Percentiles rank a stretch among this genome's conserved stretches.
phyloP scores from a whole-genome alignment of 2,113 vertebrate genomes.

The Crypturellus undulatus region DNA sequence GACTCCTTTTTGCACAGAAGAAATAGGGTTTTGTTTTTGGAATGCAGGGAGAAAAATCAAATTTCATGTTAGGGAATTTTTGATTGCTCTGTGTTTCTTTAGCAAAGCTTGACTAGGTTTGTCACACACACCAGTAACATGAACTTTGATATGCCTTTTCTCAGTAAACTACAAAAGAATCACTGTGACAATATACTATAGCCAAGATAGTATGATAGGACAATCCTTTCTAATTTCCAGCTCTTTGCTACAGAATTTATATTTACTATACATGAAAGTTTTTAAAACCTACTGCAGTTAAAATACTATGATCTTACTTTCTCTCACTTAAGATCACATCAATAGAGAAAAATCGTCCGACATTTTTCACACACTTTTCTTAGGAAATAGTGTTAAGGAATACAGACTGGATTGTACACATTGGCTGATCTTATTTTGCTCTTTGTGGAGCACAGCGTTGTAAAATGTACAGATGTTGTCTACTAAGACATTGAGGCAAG shows the following conservation, averaged over 20 bases:
- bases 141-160: background rate
- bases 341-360: background rate
- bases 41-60: background rate
- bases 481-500: constrained; percentile 2
- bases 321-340: background rate
- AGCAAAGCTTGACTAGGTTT: background rate
- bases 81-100: background rate
- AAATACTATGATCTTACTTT: background rate
- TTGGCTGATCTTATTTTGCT: background rate
- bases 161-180: background rate
- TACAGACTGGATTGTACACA: background rate
- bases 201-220: background rate
- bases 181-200: background rate
- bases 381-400: background rate
- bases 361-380: background rate
- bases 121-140: background rate
- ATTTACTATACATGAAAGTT: background rate
- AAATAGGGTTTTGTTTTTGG: background rate
- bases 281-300: background rate
- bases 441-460: background rate
- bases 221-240: constrained; percentile 16
- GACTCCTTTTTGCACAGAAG: background rate
- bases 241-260: constrained; percentile 27
- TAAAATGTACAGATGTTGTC: background rate
- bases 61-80: background rate